Conservation (phyloP, 2,113 vertebrate species). For the Hyaena hyaena region DNA sequence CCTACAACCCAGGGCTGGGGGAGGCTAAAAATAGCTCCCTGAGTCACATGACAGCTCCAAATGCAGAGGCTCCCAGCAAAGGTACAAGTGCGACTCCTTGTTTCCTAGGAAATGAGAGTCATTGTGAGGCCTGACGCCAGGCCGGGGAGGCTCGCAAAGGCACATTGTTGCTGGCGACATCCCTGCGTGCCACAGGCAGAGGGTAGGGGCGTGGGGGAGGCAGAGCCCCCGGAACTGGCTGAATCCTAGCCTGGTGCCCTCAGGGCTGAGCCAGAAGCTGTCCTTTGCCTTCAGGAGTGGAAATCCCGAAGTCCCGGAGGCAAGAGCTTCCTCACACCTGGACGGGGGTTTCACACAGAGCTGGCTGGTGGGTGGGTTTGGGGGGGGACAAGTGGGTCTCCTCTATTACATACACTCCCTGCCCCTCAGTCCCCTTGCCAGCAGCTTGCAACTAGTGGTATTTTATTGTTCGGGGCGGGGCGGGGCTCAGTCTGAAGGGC, state of each 20-base stretch:
- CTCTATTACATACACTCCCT: background rate
- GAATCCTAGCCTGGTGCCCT: background rate
- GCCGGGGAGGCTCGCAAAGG: background rate
- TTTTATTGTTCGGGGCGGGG: background rate
- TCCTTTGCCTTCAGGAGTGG: background rate
- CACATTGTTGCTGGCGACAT: conserved; percentile 62
- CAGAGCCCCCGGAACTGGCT: background rate
- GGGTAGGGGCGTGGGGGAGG: background rate
- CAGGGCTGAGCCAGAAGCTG: background rate
- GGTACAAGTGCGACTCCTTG: conserved; percentile 74
- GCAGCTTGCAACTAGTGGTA: background rate
- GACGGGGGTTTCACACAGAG: too few species aligned
- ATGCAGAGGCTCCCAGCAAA: conserved; percentile 76
- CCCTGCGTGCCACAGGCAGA: background rate
- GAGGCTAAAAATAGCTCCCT: conserved; percentile 79
- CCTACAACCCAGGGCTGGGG: conserved; percentile 69
- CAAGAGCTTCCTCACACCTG: background rate
- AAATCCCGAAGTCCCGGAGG: background rate
- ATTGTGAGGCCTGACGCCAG: conserved; percentile 68
- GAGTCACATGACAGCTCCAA: conserved; percentile 69
- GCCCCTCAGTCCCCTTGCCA: background rate
- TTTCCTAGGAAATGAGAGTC: conserved; percentile 82
- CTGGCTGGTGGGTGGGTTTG: background rate
- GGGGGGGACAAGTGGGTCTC: background rate
- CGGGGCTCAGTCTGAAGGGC: background rate